A percentile compares a stretch with the other conserved stretches of the same genome.
These are phyloP conservation scores for Diplazon laetatorius DNA, from an alignment of 2,888 invertebrate genomes.

Conservation along the genomic window DNA sequence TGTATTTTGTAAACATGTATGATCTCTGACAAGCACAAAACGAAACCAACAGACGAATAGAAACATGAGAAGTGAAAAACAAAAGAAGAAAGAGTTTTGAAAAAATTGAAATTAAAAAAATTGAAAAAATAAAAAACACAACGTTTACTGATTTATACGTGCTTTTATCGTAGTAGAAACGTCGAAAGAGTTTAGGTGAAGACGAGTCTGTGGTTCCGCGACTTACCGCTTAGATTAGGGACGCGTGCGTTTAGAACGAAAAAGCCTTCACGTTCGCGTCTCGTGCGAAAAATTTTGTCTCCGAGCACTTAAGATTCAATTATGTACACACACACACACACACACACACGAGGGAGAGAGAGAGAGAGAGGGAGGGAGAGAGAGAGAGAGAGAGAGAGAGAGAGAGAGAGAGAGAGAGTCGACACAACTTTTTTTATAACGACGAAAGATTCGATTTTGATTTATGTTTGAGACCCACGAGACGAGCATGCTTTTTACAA, in stretches of 20 bases:
- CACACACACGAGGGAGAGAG: neutral
- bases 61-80: constrained; percentile 50
- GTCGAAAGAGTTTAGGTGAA: constrained; percentile 68
- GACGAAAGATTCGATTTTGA: constrained; percentile 29
- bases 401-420: too few species aligned
- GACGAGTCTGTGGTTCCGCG: constrained; percentile 19
- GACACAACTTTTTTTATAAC: too few species aligned
- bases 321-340: constrained; percentile 27
- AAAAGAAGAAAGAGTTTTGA: too few species aligned
- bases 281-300: constrained; percentile 39
- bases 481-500: constrained; percentile 34
- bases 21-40: constrained; percentile 82
- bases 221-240: constrained; percentile 70
- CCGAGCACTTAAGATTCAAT: constrained; percentile 33
- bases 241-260: constrained; percentile 46
- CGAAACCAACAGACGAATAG: constrained; percentile 64
- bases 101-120: constrained; percentile 38
- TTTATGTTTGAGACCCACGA: constrained; percentile 23
- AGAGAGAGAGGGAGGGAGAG: too few species aligned
- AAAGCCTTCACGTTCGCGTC: constrained; percentile 34
- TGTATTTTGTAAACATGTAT: constrained; percentile 81
- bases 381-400: too few species aligned
- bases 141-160: constrained; percentile 79
- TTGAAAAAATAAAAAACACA: constrained; percentile 67
- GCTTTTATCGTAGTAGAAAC: constrained; percentile 74